A percentile compares a stretch with the other conserved stretches of the same genome.
Conservation (phyloP, 1,140 invertebrate species). For the Oncopodura yosiiana region DNA sequence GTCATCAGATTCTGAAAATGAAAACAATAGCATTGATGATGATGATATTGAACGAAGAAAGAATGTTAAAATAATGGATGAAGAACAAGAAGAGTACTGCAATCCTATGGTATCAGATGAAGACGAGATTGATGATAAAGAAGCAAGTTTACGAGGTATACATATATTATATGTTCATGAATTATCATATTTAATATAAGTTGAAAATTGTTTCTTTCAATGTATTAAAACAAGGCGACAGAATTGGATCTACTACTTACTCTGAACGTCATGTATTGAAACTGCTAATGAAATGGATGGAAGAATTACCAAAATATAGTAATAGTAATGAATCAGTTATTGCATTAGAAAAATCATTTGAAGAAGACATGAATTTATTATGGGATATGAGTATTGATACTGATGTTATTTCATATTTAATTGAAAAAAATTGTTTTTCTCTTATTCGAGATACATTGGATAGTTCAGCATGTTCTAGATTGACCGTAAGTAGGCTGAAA, state of each 20-base stretch:
- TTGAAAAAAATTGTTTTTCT: slow-evolving; percentile 21
- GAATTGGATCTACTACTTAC: slow-evolving; percentile 30
- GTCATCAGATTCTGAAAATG: no score
- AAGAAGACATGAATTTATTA: slow-evolving; percentile 25
- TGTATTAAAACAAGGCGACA: no score
- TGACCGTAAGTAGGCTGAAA: slow-evolving; percentile 9
- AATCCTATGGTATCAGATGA: slow-evolving; percentile 28
- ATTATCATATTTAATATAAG: no score
- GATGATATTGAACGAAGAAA: no score
- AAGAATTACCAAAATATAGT: slow-evolving; percentile 11
- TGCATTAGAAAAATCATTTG: slow-evolving; percentile 14
- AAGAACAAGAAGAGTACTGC: slow-evolving; percentile 13
- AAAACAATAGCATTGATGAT: no score
- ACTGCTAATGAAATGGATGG: slow-evolving; percentile 31
- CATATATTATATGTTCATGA: no score
- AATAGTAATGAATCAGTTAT: background rate
- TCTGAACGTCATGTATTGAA: slow-evolving; percentile 31
- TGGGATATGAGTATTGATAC: slow-evolving; percentile 34
- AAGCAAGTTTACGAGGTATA: slow-evolving; percentile 21
- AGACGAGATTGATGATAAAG: slow-evolving; percentile 16
- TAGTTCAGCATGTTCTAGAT: slow-evolving; percentile 2
- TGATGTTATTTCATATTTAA: slow-evolving; percentile 28
- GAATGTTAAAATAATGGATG: no score
- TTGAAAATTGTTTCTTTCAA: no score
- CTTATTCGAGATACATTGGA: slow-evolving; percentile 26